Base-by-base conservation (phyloP, 2,113 vertebrate species). In the Rhabdornis inornatus region DNA sequence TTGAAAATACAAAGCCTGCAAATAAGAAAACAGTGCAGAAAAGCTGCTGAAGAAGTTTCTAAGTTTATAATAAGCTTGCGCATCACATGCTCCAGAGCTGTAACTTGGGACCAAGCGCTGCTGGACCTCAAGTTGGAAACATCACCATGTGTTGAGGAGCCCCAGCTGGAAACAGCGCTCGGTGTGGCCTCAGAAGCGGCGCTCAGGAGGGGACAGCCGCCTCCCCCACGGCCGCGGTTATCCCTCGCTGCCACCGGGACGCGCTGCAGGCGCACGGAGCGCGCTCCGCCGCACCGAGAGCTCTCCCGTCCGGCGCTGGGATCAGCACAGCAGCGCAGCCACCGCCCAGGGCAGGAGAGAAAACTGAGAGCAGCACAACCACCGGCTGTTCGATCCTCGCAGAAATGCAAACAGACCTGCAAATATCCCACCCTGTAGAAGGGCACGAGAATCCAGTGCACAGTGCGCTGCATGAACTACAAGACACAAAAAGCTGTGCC, bases 121-220 rank as follows among this genome's bases (percentile, higher is more conserved):
- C 75, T 30, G 64, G 44, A 35, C 28, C 44, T 72, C 24, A 3
- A 4, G 57, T 0, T 24, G 79, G 83, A 66, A 57, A 21, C 57
- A n/a, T 8, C 52, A 6, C 22, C 4, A 4, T 1, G 23, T 7
- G 15, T 1, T 19, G 18, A 8, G 19, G 15, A 59, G 28, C 19
- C 35, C 8, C 5, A 33, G 6, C 45, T 9, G 81, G 30, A 9
- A n/a, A 0, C 9, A 19, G 57, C 7, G 42, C 23, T 63, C 3
- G 2, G 17, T 12, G 30, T 2, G 47, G 52, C 28, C 78, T 31
- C 47, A 1, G 33, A 2, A 47, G 37, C 0, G 23, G 47, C 30
- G 22, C 16, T 19, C 13, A 0, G 56, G 57, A 30, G 35, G 66
- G 25, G 40, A 50, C 9, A 8, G 24, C 1, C 0, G 5, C 22